These are phyloP conservation scores for Aplysina aerophoba DNA, from an alignment of 37 sponge, comb jelly and placozoan genomes.

Conservation along the genomic window DNA sequence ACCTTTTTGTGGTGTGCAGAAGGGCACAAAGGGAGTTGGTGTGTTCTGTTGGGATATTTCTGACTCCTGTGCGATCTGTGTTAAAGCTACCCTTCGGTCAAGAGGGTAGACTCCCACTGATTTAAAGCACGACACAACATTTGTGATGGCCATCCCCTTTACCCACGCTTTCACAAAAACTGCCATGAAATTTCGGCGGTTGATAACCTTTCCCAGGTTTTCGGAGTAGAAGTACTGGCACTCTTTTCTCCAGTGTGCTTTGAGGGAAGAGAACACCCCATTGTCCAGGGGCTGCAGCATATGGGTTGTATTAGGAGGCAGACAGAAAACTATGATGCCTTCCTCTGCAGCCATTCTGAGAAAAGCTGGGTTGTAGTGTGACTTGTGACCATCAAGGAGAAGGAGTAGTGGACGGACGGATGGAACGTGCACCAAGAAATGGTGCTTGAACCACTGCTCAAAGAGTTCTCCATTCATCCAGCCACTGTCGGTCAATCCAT, in stretches of 20 bases:
- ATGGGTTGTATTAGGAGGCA: constrained; percentile 77
- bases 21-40: no score
- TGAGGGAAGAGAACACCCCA: constrained; percentile 54
- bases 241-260: constrained; percentile 42
- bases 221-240: constrained; percentile 32
- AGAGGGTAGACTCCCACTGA: no score
- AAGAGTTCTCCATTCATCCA: constrained; percentile 59
- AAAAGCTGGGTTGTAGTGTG: constrained; percentile 44
- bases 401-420: constrained; percentile 50
- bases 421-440: constrained; percentile 47
- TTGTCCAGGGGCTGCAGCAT: constrained; percentile 72
- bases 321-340: constrained; percentile 35
- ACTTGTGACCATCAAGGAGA: constrained; percentile 76
- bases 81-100: no score
- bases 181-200: not conserved
- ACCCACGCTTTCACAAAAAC: constrained; percentile 45
- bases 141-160: constrained; percentile 32
- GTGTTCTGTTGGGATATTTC: no score
- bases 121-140: not conserved
- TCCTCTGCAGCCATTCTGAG: constrained; percentile 57
- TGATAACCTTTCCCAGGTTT: constrained; percentile 54
- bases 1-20: no score
- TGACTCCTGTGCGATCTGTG: no score
- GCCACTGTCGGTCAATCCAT: constrained; percentile 53
- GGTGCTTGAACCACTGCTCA: constrained; percentile 50